A percentile compares a stretch with the other conserved stretches of the same genome.
These are phyloP conservation scores for Dendronephthya gigantea DNA, from an alignment of 64 coral and sea anemone species.

Conservation along the genomic window DNA sequence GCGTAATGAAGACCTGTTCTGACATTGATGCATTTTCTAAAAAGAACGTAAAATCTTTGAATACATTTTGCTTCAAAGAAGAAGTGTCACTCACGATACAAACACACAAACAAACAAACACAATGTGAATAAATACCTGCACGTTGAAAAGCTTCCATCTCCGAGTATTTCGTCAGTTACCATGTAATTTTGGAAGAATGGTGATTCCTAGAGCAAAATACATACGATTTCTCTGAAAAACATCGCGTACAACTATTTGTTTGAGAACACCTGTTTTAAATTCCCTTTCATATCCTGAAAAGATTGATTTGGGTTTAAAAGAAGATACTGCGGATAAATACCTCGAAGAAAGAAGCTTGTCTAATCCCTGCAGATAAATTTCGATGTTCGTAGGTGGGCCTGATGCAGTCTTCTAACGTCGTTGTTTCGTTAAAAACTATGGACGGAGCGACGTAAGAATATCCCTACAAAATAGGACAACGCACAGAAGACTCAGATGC, in stretches of 20 bases:
- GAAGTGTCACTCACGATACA: not conserved
- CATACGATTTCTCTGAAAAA: too few relatives aligned
- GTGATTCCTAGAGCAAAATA: constrained; percentile 53
- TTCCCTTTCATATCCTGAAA: not conserved
- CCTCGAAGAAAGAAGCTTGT: constrained; percentile 85
- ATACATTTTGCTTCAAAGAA: not conserved
- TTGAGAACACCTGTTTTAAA: too few relatives aligned
- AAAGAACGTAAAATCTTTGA: not conserved
- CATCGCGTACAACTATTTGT: too few relatives aligned
- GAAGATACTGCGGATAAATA: constrained; percentile 16
- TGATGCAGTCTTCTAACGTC: not conserved
- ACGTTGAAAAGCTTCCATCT: constrained; percentile 98
- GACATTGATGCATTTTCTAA: constrained; percentile 70
- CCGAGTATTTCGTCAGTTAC: constrained; percentile 91
- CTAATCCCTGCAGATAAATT: not conserved
- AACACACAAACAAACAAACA: not conserved
- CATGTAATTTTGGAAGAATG: constrained; percentile 90
- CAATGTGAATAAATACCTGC: constrained; percentile 64
- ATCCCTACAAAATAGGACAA: constrained; percentile 39
- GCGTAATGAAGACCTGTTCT: constrained; percentile 66
- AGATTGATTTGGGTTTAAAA: not conserved
- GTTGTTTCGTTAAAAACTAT: constrained; percentile 91
- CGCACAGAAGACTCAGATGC: too few relatives aligned
- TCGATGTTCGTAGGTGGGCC: not conserved
- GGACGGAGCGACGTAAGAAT: constrained; percentile 95